phyloP scores from a whole-genome alignment of 2,888 invertebrate species.

The Nephrocerus scutellatus region DNA sequence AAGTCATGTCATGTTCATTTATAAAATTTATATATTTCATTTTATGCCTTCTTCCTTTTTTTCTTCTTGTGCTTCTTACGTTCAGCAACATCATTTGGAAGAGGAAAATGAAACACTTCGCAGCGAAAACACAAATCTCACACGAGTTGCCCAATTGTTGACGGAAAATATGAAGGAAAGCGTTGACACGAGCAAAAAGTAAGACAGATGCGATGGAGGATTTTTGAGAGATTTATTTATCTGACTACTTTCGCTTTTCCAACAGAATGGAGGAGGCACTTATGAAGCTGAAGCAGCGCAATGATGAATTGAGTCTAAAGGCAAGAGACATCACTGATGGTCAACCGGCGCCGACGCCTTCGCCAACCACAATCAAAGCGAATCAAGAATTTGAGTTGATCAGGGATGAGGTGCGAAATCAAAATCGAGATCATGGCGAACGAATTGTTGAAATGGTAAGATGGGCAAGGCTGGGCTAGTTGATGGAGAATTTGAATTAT shows the following conservation, averaged over 20 bases:
- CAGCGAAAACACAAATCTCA: constrained; percentile 42
- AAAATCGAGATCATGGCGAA: constrained; percentile 42
- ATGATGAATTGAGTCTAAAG: constrained; percentile 41
- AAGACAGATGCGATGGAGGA: no score
- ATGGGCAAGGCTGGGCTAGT: no score
- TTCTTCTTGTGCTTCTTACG: no score
- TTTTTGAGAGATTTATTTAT: constrained; percentile 1
- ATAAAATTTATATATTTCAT: neutral
- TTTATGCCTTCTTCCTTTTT: no score
- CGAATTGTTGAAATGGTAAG: constrained; percentile 48
- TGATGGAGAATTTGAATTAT: no score
- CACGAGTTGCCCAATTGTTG: constrained; percentile 43
- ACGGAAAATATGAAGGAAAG: constrained; percentile 48
- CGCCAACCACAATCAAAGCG: constrained; percentile 27
- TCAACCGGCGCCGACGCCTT: constrained; percentile 24
- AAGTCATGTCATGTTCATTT: constrained; percentile 17
- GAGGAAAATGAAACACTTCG: constrained; percentile 45
- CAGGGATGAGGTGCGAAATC: constrained; percentile 37
- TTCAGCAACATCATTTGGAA: constrained; percentile 45
- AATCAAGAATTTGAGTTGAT: constrained; percentile 36
- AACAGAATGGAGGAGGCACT: constrained; percentile 46
- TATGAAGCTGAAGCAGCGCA: constrained; percentile 43
- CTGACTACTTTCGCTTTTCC: no score
- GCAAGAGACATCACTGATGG: constrained; percentile 40
- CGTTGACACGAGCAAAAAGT: constrained; percentile 47